A percentile compares a stretch with the other conserved stretches of the same genome.
phyloP scores from a whole-genome alignment of 2,888 invertebrate genomes.

The Cacoxenus indagator region DNA sequence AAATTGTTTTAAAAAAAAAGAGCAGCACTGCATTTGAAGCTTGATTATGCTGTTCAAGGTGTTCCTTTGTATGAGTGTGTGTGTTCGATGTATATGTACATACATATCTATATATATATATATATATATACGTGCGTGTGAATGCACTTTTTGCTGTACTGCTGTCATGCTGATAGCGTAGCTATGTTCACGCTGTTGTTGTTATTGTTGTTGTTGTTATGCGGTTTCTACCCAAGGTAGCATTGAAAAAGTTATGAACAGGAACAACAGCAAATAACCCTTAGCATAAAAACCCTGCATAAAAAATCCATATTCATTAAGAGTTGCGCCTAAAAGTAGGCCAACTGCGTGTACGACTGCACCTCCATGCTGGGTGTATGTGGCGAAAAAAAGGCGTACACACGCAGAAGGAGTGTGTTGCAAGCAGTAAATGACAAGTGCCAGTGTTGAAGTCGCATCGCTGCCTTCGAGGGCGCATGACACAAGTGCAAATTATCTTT shows the following conservation, averaged over 20 bases:
- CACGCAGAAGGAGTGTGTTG: neutral
- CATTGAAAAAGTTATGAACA: slow-evolving; percentile 10
- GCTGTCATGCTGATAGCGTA: neutral
- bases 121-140: neutral
- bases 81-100: neutral
- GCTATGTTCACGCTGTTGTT: neutral
- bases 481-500: slow-evolving; percentile 35
- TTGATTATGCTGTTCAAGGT: neutral
- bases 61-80: slow-evolving; percentile 1
- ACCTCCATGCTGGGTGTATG: too few species aligned
- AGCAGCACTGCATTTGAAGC: neutral
- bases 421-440: neutral
- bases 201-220: slow-evolving; percentile 1
- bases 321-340: slow-evolving; percentile 45
- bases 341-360: slow-evolving; percentile 40
- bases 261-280: neutral
- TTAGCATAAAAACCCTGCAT: neutral
- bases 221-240: slow-evolving; percentile 3
- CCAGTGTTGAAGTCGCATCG: neutral
- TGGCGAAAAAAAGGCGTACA: neutral
- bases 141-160: neutral
- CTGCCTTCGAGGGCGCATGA: slow-evolving; percentile 21
- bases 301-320: slow-evolving; percentile 42
- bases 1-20: neutral
- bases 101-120: neutral